Base-by-base conservation (phyloP, 2,888 invertebrate genomes). In the Ptychoptera contaminata region DNA sequence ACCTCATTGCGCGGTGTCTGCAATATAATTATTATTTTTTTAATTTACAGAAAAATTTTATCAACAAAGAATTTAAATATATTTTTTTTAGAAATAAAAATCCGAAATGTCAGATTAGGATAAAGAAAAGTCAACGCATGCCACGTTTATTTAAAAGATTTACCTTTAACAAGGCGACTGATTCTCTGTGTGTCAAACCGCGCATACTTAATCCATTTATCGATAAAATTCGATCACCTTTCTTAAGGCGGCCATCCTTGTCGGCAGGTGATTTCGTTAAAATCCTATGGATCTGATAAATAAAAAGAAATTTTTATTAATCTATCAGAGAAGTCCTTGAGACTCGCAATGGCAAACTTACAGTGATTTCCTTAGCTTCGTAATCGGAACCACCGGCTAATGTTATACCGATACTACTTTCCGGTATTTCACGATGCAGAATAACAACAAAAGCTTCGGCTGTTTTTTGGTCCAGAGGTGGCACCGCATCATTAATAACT, bases 351-450 rank as follows among this genome's bases (percentile, higher is more conserved):
- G 34, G 34, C 32, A 34, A 50, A 67, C 76, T 68, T 64, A 86
- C 88, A 57, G 87, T 88, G 51, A 91, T 87, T 64, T 88, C 87
- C 68, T 88, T 91, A 56, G 82, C 80, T 70, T 91, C 91, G 60
- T 88, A 90, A 61, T 92, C 91, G 14, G 79, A 77, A 43, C 91
- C 91, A 47, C 91, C 91, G 43, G 88, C 87, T 53, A 92, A 68
- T 38, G 86, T 87, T 48, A 91, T 81, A 37, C 91, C 91, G 47
- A 91, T 80, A 56, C 83, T 85, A 16, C 84, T 77, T 39, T 76
- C 75, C 3, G 74, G 69, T 50, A 73, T 71, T 55, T 82, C 81
- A 46, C 80, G 70, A 55, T 77, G 77, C 46, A 82, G 64, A 16
- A 78, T 70, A 38, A 80, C 73, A 31, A 80, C 78, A 49, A 74